phyloP scores from a whole-genome alignment of 2,888 invertebrate genomes.

The Epistrophella euchroma region DNA sequence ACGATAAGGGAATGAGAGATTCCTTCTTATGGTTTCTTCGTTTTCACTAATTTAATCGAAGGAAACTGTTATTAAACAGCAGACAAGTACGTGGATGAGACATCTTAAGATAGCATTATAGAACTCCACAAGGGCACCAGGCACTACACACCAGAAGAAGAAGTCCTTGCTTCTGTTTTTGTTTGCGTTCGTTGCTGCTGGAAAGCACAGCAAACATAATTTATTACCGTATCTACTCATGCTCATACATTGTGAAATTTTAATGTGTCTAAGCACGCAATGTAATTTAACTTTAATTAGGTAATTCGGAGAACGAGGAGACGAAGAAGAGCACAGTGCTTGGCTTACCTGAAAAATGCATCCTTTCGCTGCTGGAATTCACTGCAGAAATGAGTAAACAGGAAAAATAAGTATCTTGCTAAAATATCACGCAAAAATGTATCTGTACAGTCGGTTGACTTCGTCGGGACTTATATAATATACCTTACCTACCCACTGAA shows the following conservation, averaged over 20 bases:
- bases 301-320: constrained; percentile 83
- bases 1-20: constrained; percentile 18
- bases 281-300: constrained; percentile 84
- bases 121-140: constrained; percentile 8
- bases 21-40: constrained; percentile 21
- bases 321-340: constrained; percentile 47
- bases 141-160: constrained; percentile 15
- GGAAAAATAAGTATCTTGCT: constrained; percentile 59
- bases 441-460: constrained; percentile 51
- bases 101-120: constrained; percentile 52
- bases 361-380: constrained; percentile 38
- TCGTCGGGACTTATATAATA: neutral
- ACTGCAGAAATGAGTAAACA: constrained; percentile 62
- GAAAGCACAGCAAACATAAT: constrained; percentile 73
- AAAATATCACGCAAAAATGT: constrained; percentile 66
- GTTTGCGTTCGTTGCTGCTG: constrained; percentile 54
- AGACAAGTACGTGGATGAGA: constrained; percentile 69
- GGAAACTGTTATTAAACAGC: constrained; percentile 75
- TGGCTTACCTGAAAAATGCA: constrained; percentile 65
- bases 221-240: constrained; percentile 71
- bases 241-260: constrained; percentile 79
- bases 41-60: constrained; percentile 75
- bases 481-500: constrained; percentile 14
- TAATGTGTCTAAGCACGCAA: constrained; percentile 84
- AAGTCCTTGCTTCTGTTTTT: constrained; percentile 59